Conservation (phyloP, 2,888 invertebrate genomes). For the Drosophila rellima region DNA sequence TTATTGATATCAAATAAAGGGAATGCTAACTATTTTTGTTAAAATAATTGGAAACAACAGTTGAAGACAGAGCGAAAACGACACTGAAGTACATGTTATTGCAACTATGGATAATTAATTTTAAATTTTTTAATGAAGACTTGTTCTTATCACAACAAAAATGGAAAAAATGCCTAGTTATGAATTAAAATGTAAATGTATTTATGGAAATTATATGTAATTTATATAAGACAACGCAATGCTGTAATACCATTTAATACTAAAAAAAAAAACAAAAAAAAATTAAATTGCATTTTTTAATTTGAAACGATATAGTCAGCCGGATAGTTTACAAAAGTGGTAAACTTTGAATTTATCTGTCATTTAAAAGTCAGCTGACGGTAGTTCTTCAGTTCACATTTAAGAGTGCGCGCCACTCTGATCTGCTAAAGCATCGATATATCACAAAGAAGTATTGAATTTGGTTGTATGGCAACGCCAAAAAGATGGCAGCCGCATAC, state of each 20-base stretch:
- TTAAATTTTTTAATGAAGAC: slow-evolving; percentile 65
- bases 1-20: slow-evolving; percentile 36
- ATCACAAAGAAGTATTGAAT: not conserved
- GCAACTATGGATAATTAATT: slow-evolving; percentile 71
- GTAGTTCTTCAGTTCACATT: no score
- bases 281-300: slow-evolving; percentile 27
- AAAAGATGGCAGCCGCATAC: not conserved
- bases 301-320: not conserved
- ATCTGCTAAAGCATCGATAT: not conserved
- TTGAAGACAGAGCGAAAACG: slow-evolving; percentile 17
- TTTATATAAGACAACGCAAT: slow-evolving; percentile 75
- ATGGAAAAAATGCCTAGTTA: slow-evolving; percentile 65
- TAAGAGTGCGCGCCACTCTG: no score
- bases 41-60: slow-evolving; percentile 44
- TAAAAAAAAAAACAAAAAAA: slow-evolving; percentile 59
- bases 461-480: not conserved
- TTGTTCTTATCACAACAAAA: slow-evolving; percentile 38
- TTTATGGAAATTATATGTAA: slow-evolving; percentile 73
- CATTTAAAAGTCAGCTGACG: no score
- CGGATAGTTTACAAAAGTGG: not conserved
- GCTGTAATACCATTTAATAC: slow-evolving; percentile 80
- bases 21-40: slow-evolving; percentile 74
- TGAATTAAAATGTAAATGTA: slow-evolving; percentile 66
- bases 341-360: not conserved
- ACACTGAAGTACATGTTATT: slow-evolving; percentile 62